Conservation (phyloP, 1,140 invertebrate genomes). For the Euwallacea fornicatus region DNA sequence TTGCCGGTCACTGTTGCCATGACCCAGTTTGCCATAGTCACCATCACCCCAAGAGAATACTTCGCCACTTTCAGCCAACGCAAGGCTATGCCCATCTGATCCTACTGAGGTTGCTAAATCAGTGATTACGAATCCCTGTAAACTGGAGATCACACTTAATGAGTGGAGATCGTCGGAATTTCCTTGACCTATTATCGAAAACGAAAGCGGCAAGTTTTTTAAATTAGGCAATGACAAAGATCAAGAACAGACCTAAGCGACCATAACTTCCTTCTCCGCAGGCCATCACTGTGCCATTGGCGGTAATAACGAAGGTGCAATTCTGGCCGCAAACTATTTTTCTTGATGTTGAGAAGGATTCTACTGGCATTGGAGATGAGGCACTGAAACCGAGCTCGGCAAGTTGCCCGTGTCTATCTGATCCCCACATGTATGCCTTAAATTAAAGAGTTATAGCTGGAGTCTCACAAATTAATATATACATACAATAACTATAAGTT, state of each 20-base stretch:
- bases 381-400: constrained; percentile 60
- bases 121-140: constrained; percentile 70
- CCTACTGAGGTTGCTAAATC: constrained; percentile 78
- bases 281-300: constrained; percentile 73
- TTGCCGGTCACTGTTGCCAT: constrained; percentile 68
- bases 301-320: constrained; percentile 66
- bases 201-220: constrained; percentile 1
- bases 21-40: constrained; percentile 80
- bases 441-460: not conserved
- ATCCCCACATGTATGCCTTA: constrained; percentile 65
- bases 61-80: constrained; percentile 84
- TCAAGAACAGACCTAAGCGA: constrained; percentile 57
- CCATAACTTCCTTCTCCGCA: constrained; percentile 97
- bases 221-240: not conserved
- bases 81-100: constrained; percentile 92
- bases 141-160: constrained; percentile 63
- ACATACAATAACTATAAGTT: not conserved
- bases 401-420: constrained; percentile 66
- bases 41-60: constrained; percentile 90
- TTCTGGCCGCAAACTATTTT: constrained; percentile 70
- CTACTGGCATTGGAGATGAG: constrained; percentile 52
- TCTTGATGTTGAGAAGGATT: constrained; percentile 58
- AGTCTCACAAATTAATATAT: not conserved
- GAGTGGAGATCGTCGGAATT: constrained; percentile 85
- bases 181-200: constrained; percentile 69